Conservation (phyloP, 1,140 invertebrate species). For the Melipona quadrifasciata region DNA sequence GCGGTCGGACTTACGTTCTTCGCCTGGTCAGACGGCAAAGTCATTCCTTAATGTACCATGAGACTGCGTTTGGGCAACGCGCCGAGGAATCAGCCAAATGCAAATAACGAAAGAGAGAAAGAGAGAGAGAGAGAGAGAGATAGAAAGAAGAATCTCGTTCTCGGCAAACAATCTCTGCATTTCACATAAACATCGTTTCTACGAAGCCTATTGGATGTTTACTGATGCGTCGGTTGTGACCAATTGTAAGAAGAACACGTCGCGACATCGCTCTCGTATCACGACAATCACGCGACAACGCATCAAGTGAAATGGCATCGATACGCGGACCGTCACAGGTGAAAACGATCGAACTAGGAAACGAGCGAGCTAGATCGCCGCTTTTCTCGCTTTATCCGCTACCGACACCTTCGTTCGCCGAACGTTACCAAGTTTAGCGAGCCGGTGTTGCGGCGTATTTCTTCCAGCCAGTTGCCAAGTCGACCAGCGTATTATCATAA, state of each 20-base stretch:
- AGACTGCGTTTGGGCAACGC: conserved; percentile 44
- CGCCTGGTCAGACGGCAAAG: conserved; percentile 59
- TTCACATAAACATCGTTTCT: conserved; percentile 33
- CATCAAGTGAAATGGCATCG: neutral
- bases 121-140: conserved; percentile 2
- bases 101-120: neutral
- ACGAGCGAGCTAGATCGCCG: neutral
- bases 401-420: neutral
- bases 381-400: neutral
- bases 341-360: neutral
- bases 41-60: conserved; percentile 50
- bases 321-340: neutral
- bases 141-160: neutral
- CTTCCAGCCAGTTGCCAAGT: neutral
- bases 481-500: neutral
- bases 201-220: conserved; percentile 52
- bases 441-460: neutral
- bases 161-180: neutral
- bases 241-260: neutral
- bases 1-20: conserved; percentile 49
- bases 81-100: neutral
- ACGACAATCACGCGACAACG: neutral
- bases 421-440: conserved; percentile 1
- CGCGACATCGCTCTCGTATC: neutral
- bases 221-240: neutral